phyloP scores from a whole-genome alignment of 2,797 vertebrate species.

The Heteromormyrus szaboi region DNA sequence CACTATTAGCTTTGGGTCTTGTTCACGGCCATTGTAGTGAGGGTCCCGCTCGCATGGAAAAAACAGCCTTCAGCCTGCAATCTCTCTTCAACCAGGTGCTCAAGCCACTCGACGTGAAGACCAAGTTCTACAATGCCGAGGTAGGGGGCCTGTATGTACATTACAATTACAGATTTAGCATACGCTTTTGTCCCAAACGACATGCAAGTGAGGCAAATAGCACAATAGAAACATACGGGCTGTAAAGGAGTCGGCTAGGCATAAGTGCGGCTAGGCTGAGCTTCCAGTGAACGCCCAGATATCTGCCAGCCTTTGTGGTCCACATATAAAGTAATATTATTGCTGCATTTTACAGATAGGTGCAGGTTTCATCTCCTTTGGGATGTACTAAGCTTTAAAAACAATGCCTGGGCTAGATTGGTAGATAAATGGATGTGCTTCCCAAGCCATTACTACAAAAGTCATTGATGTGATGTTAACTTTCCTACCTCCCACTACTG shows the following conservation, averaged over 20 bases:
- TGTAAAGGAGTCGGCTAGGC: neutral
- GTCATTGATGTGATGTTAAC: neutral
- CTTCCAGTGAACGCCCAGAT: neutral
- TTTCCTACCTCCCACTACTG: neutral
- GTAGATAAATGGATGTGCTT: neutral
- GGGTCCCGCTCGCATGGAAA: slow-evolving; percentile 32
- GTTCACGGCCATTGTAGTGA: neutral
- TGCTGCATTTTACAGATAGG: neutral
- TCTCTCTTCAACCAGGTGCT: slow-evolving; percentile 86
- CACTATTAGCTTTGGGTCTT: neutral
- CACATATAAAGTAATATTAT: neutral
- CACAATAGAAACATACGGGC: neutral
- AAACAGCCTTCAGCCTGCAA: slow-evolving; percentile 59
- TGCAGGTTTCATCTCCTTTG: neutral
- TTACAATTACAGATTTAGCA: neutral
- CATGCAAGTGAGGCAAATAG: neutral
- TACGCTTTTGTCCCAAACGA: neutral
- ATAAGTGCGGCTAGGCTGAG: neutral
- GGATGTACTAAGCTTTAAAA: neutral
- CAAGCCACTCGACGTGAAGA: slow-evolving; percentile 97
- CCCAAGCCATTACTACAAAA: neutral
- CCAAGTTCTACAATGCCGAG: slow-evolving; percentile 99
- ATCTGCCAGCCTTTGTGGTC: neutral
- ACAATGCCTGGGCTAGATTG: neutral
- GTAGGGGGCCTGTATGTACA: slow-evolving; percentile 50